phyloP scores from a whole-genome alignment of 2,888 invertebrate species.

The Eristalis intricaria region DNA sequence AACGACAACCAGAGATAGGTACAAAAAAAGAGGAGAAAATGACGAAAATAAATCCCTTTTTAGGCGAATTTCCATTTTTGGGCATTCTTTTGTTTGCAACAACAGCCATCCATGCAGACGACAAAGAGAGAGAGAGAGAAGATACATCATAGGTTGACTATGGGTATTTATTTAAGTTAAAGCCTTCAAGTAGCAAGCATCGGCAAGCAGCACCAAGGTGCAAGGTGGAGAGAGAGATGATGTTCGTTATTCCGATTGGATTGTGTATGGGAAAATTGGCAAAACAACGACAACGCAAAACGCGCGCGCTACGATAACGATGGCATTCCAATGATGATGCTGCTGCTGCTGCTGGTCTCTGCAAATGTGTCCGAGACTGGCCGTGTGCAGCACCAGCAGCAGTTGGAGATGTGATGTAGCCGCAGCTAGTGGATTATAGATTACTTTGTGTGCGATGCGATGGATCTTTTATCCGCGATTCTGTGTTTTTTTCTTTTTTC shows the following conservation, averaged over 20 bases:
- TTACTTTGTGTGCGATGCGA: not conserved
- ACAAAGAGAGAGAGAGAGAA: not conserved
- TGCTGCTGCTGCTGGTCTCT: not conserved
- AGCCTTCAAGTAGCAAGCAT: not conserved
- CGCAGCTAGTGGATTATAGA: conserved; percentile 21
- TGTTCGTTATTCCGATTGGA: conserved; percentile 58
- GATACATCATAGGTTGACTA: not conserved
- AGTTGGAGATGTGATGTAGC: too few species aligned
- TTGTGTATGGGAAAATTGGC: conserved; percentile 17
- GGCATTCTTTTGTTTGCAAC: conserved; percentile 57
- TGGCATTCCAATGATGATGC: conserved; percentile 20
- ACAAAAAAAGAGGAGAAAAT: conserved; percentile 9
- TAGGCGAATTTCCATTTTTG: conserved; percentile 53
- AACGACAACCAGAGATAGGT: not conserved
- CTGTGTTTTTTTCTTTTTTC: not conserved
- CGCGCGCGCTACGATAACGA: conserved; percentile 32
- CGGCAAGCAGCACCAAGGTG: too few species aligned
- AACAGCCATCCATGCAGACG: not conserved
- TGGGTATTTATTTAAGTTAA: conserved; percentile 31
- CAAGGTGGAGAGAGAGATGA: not conserved
- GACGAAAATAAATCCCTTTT: conserved; percentile 56
- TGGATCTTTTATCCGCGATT: not conserved
- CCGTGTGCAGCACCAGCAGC: too few species aligned
- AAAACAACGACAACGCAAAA: conserved; percentile 22
- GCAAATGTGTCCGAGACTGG: not conserved